phyloP scores from a whole-genome alignment of 2,888 invertebrate species.

The Quadroppia sp. region DNA sequence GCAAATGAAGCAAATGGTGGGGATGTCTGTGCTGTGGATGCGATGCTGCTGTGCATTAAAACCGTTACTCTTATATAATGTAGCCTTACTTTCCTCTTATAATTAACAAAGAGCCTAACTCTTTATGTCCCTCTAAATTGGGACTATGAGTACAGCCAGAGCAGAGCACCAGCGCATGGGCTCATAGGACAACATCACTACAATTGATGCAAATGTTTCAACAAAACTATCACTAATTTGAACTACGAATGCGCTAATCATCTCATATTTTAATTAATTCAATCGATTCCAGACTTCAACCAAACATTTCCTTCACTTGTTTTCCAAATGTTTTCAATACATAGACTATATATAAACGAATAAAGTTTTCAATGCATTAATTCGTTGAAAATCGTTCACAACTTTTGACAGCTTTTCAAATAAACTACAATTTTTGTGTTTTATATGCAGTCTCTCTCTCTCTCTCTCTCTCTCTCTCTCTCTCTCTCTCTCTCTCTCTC shows the following conservation, averaged over 20 bases:
- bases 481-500: not conserved
- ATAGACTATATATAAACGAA: not conserved
- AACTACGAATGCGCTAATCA: constrained; percentile 27
- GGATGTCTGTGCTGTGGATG: constrained; percentile 7
- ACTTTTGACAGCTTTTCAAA: constrained; percentile 19
- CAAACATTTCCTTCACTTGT: too few relatives aligned
- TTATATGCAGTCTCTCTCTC: too few relatives aligned
- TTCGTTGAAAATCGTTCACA: not conserved
- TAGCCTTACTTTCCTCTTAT: constrained; percentile 19
- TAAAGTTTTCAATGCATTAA: not conserved
- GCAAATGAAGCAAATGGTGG: constrained; percentile 16
- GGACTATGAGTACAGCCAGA: not conserved
- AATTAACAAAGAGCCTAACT: constrained; percentile 32
- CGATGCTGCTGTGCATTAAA: constrained; percentile 23
- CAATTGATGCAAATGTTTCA: not conserved
- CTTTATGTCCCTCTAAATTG: constrained; percentile 12
- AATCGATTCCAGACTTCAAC: too few relatives aligned
- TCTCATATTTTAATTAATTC: not conserved
- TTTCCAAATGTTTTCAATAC: too few relatives aligned
- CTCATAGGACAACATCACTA: not conserved
- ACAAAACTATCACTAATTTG: not conserved
- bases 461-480: constrained; percentile 2
- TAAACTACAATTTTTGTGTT: not conserved
- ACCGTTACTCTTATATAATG: constrained; percentile 20
- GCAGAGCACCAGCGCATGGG: not conserved